Evolutionary conservation across 2,888 invertebrate genomes (phyloP).

Genomic region (Drosophila imparisetae): DNA sequence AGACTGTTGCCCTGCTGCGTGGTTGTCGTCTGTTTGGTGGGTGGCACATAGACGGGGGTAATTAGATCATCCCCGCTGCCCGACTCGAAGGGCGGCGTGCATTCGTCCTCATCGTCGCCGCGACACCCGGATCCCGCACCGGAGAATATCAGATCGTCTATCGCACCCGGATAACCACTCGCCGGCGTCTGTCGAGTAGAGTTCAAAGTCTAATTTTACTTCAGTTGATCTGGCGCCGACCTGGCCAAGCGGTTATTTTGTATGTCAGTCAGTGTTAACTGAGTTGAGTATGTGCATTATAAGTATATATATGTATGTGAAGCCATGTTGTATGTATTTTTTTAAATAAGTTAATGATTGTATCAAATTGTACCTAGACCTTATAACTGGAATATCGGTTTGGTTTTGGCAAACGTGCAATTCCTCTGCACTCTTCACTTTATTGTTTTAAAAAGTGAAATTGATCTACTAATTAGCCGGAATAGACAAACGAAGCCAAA

Average conservation of each 20-base stretch:
- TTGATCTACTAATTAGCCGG: background rate
- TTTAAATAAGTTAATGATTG: background rate
- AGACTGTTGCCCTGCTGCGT: slow-evolving; percentile 81
- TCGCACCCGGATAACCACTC: slow-evolving; percentile 90
- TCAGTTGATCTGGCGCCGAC: slow-evolving; percentile 72
- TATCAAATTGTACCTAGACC: background rate
- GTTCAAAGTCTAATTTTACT: slow-evolving; percentile 75
- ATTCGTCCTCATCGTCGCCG: slow-evolving; percentile 96
- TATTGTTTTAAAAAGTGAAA: background rate
- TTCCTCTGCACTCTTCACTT: background rate
- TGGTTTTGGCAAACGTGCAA: background rate
- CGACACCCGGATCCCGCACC: slow-evolving; percentile 96
- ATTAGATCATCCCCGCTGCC: slow-evolving; percentile 96
- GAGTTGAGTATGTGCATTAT: slow-evolving; percentile 47
- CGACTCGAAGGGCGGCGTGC: slow-evolving; percentile 92
- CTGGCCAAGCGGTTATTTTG: slow-evolving; percentile 62
- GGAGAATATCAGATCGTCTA: slow-evolving; percentile 96
- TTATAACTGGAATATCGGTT: background rate
- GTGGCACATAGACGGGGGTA: slow-evolving; percentile 95
- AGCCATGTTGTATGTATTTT: slow-evolving; percentile 8
- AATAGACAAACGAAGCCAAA: background rate
- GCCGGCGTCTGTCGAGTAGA: slow-evolving; percentile 90
- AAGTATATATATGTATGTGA: slow-evolving; percentile 21
- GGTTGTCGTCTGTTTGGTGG: slow-evolving; percentile 89
- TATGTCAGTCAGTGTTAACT: slow-evolving; percentile 62